These are phyloP conservation scores for Scaptomyza graminum DNA, from an alignment of 1,140 invertebrate genomes.

Conservation along the genomic window DNA sequence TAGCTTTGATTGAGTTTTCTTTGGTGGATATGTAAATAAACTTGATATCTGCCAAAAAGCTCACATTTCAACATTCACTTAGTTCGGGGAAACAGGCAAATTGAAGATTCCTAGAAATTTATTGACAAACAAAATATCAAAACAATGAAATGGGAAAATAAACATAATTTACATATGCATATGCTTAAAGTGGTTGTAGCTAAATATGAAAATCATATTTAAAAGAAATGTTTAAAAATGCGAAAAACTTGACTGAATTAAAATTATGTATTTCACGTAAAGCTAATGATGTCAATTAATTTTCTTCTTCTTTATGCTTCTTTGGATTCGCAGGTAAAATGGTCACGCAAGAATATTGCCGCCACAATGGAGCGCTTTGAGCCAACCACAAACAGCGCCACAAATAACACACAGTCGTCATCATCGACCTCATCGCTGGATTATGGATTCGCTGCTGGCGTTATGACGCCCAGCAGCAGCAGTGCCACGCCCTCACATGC, in stretches of 20 bases:
- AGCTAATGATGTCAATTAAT: not conserved
- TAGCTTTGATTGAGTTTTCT: too few species aligned
- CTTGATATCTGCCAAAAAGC: too few species aligned
- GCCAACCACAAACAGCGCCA: constrained; percentile 64
- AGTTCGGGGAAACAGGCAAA: too few species aligned
- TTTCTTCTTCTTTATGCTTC: not conserved
- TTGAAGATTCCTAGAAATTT: too few species aligned
- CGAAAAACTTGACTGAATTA: not conserved
- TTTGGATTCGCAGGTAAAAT: constrained; percentile 66
- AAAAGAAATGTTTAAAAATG: not conserved
- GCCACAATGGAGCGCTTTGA: constrained; percentile 87
- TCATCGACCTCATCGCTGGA: constrained; percentile 77
- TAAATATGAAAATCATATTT: not conserved
- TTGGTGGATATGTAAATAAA: too few species aligned
- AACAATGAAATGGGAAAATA: too few species aligned
- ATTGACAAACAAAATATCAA: too few species aligned
- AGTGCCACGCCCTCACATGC: constrained; percentile 67
- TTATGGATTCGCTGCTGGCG: constrained; percentile 77
- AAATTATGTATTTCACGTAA: constrained; percentile 6
- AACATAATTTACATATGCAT: not conserved
- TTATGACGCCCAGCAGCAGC: constrained; percentile 69
- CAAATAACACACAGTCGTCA: constrained; percentile 61
- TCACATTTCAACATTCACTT: too few species aligned
- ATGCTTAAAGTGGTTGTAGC: not conserved
- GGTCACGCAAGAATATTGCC: constrained; percentile 86